Evolutionary conservation across 2,797 vertebrate genomes (phyloP).

Genomic region (Liparis tanakae): DNA sequence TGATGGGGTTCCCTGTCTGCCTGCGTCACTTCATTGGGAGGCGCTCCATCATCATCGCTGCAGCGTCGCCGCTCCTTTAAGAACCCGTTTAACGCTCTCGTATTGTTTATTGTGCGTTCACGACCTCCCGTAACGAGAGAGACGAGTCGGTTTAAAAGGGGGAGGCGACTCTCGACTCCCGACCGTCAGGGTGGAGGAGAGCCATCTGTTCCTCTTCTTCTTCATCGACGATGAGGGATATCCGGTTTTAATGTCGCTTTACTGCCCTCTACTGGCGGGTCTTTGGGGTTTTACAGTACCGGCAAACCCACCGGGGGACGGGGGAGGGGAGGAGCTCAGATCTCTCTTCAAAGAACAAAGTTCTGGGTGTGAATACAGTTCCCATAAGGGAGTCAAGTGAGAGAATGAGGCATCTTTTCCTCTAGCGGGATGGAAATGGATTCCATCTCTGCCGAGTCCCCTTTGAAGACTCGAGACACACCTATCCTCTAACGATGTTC

Average conservation of each 20-base stretch:
- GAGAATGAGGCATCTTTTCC: conserved; percentile 9
- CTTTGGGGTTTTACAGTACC: conserved; percentile 6
- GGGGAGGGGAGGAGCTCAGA: background rate
- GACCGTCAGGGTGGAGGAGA: background rate
- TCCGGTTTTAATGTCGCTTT: conserved; percentile 1
- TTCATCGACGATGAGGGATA: background rate
- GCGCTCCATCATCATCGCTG: background rate
- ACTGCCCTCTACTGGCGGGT: conserved; percentile 4
- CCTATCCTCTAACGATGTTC: conserved; percentile 10
- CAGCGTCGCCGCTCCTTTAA: background rate
- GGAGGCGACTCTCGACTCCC: background rate
- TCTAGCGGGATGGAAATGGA: conserved; percentile 42
- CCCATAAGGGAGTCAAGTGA: conserved; percentile 8
- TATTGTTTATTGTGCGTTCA: background rate
- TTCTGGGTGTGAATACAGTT: conserved; percentile 2
- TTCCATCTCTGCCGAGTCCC: conserved; percentile 36
- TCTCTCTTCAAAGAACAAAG: background rate
- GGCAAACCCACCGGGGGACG: background rate
- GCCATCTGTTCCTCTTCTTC: background rate
- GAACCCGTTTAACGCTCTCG: background rate
- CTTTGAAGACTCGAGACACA: conserved; percentile 36
- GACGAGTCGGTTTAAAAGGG: background rate
- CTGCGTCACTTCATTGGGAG: background rate
- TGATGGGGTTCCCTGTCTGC: background rate
- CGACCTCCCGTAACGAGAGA: background rate